These are phyloP conservation scores for Cerastoderma edule DNA, from an alignment of 2,888 invertebrate species.

Conservation along the genomic window DNA sequence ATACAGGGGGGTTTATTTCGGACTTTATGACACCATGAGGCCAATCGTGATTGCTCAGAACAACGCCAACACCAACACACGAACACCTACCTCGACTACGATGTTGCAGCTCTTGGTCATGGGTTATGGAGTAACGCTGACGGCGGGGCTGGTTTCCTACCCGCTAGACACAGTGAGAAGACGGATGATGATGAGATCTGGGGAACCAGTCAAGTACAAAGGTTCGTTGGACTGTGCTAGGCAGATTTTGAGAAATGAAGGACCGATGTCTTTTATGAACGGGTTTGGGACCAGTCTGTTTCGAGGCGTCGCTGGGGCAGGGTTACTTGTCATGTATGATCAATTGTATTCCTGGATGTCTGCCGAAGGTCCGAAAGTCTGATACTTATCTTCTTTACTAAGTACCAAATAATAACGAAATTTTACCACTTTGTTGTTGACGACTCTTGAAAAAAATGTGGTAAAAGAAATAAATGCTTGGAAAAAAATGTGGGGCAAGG, in stretches of 20 bases:
- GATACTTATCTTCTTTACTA: neutral
- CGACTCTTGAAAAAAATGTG: no score
- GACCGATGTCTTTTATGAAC: slow-evolving; percentile 86
- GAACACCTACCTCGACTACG: slow-evolving; percentile 57
- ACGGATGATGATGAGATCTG: slow-evolving; percentile 99
- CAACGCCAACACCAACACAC: slow-evolving; percentile 68
- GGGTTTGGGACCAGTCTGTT: neutral
- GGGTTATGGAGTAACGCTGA: slow-evolving; percentile 88
- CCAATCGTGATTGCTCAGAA: slow-evolving; percentile 81
- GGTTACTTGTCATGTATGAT: neutral
- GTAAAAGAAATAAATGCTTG: no score
- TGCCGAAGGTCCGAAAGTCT: neutral
- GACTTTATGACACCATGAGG: slow-evolving; percentile 84
- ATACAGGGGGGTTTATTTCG: slow-evolving; percentile 84
- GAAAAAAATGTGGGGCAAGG: no score
- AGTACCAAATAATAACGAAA: no score
- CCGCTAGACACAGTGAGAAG: slow-evolving; percentile 96
- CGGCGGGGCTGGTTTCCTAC: slow-evolving; percentile 97
- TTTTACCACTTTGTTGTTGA: no score
- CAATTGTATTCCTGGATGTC: no score
- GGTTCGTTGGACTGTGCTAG: slow-evolving; percentile 96
- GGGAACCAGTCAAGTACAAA: slow-evolving; percentile 86
- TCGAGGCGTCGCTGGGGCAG: neutral
- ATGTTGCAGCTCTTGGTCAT: slow-evolving; percentile 77
- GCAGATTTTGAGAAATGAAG: slow-evolving; percentile 93